Base-by-base conservation (phyloP, 2,888 invertebrate species). In the Gastrophysa polygoni region DNA sequence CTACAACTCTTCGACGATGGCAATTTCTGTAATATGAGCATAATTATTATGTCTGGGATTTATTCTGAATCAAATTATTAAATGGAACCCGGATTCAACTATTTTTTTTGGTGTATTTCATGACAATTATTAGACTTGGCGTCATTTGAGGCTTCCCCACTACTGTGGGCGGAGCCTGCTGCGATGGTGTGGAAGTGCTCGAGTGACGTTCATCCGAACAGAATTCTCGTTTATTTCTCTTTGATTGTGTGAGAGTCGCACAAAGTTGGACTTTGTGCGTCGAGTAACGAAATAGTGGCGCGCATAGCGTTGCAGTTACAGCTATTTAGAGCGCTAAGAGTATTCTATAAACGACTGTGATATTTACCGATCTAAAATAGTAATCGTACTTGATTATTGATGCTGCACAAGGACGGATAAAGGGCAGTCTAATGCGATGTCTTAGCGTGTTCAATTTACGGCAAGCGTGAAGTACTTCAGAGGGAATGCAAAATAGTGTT, bases 321-420 rank as follows among this genome's bases (percentile, higher is more conserved):
- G 81, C 81, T 80, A 76, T 77, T 75, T 75, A 70, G 72, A 73
- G 75, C 77, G 79, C 80, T 81, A 80, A 80, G 80, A 80, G 78
- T 80, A 79, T 80, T 80, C 78, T 78, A 71, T 71, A 73, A 73
- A 76, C 78, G 80, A 81, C 81, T 81, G 81, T 81, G 81, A 81
- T 81, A 81, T 80, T 63, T 77, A 72, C 71, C 76, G 75, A 78
- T 78, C 77, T 77, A 76, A 73, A 61, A 61, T 61, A 63, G 59
- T 67, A 58, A 68, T 73, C 61, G 47, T 63, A 64, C 60, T 64
- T 61, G 68, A 68, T 68, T 68, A 64, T 61, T 56, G 34, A 63
- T 38, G 59, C 55, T 55, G 73, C 71, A 68, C 71, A 67, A 69
- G 66, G 62, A 68, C 68, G 69, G 71, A 74, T 72, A 68, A 64